These are phyloP conservation scores for Sphecodes monilicornis DNA, from an alignment of 2,888 invertebrate genomes.

Conservation along the genomic window DNA sequence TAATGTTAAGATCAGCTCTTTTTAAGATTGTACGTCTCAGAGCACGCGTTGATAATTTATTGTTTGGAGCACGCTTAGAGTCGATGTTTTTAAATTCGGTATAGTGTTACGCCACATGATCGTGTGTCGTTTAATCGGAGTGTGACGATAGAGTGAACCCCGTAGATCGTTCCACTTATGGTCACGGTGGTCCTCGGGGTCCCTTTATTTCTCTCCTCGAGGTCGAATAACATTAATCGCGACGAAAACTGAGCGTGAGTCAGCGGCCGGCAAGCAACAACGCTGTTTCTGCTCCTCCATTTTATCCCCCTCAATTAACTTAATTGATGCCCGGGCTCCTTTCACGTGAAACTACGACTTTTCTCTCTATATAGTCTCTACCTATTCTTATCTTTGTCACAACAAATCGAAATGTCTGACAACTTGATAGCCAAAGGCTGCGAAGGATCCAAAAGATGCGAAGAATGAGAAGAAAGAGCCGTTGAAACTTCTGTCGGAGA, in stretches of 20 bases:
- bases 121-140: slow-evolving; percentile 29
- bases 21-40: neutral
- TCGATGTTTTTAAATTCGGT: neutral
- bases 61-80: neutral
- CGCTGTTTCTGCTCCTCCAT: slow-evolving; percentile 27
- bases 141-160: slow-evolving; percentile 27
- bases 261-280: slow-evolving; percentile 47
- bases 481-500: neutral
- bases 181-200: slow-evolving; percentile 45
- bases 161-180: slow-evolving; percentile 49
- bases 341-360: slow-evolving; percentile 6
- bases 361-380: neutral
- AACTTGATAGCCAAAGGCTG: neutral
- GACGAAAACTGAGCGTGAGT: slow-evolving; percentile 59
- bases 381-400: neutral
- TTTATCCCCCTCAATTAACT: slow-evolving; percentile 53
- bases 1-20: neutral
- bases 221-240: slow-evolving; percentile 57
- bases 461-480: neutral
- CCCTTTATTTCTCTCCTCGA: slow-evolving; percentile 50
- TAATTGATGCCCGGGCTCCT: slow-evolving; percentile 45
- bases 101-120: neutral
- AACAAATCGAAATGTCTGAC: neutral
- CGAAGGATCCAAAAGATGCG: neutral
- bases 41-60: neutral